Conservation (phyloP, 2,888 invertebrate species). For the Rhimphoctona megacephalus region DNA sequence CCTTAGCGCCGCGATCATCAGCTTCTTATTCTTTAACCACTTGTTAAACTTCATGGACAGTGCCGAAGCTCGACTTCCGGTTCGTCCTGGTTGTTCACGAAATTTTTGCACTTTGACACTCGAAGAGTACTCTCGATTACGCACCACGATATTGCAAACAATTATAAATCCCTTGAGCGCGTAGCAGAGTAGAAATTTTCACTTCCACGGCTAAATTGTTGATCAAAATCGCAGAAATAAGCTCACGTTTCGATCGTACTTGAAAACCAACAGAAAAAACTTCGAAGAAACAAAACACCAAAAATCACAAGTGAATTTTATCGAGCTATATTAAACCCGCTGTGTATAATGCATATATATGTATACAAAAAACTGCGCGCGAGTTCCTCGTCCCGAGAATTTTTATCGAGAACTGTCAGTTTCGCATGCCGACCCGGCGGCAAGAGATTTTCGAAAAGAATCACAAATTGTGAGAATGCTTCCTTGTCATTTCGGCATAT, state of each 20-base stretch:
- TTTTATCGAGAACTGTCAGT: conserved; percentile 48
- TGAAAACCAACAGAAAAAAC: not conserved
- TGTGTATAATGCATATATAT: not conserved
- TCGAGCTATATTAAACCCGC: not conserved
- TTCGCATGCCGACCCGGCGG: conserved; percentile 58
- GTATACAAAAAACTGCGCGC: not conserved
- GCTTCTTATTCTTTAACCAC: conserved; percentile 67
- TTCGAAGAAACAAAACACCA: conserved; percentile 11
- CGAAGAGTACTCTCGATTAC: conserved; percentile 13
- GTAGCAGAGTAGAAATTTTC: conserved; percentile 21
- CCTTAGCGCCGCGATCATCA: conserved; percentile 70
- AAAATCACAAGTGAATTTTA: conserved; percentile 1
- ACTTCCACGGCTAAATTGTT: conserved; percentile 11
- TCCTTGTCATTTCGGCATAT: conserved; percentile 40
- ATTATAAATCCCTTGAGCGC: conserved; percentile 49
- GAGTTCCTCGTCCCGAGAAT: conserved; percentile 8
- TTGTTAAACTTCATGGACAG: conserved; percentile 75
- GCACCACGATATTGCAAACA: conserved; percentile 31
- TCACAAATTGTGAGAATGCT: conserved; percentile 55
- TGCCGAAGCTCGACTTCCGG: conserved; percentile 42
- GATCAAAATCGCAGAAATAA: conserved; percentile 11
- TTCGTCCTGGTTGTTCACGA: conserved; percentile 4
- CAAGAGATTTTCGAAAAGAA: conserved; percentile 64
- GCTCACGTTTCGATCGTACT: conserved; percentile 18
- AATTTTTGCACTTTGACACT: conserved; percentile 34